phyloP scores from a whole-genome alignment of 2,797 vertebrate species.

The Hylomyscus alleni region DNA sequence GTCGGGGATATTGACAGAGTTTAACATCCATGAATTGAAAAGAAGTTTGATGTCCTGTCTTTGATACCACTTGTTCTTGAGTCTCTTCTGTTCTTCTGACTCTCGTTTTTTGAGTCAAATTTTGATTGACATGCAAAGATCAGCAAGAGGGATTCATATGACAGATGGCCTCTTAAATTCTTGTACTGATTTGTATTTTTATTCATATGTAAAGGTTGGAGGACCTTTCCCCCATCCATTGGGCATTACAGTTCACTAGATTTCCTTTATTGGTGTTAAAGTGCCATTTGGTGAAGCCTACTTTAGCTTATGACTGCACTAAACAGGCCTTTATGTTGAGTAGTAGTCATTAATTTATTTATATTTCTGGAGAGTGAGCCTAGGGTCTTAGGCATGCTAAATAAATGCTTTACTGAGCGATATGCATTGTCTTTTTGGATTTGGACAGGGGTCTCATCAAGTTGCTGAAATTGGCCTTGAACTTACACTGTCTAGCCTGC shows the following conservation, averaged over 20 bases:
- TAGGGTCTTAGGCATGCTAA: not conserved
- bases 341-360: not conserved
- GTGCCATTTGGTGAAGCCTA: not conserved
- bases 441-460: not conserved
- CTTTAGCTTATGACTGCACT: not conserved
- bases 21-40: slow-evolving; percentile 19
- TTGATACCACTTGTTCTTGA: not conserved
- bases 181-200: slow-evolving; percentile 30
- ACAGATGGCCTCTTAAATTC: slow-evolving; percentile 37
- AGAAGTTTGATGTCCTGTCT: not conserved
- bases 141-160: not conserved
- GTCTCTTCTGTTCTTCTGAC: not conserved
- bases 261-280: slow-evolving; percentile 37
- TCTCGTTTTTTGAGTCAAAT: slow-evolving; percentile 32
- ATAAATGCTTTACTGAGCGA: not conserved
- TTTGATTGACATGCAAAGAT: slow-evolving; percentile 38
- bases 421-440: not conserved
- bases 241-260: not conserved
- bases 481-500: no score
- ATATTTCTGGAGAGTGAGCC: not conserved
- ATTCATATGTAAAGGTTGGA: slow-evolving; percentile 27
- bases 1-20: slow-evolving; percentile 12
- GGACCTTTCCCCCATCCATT: not conserved
- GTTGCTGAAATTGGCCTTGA: not conserved
- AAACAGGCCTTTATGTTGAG: not conserved